phyloP scores from a whole-genome alignment of 2,797 vertebrate genomes.

The Sebastes steindachneri region DNA sequence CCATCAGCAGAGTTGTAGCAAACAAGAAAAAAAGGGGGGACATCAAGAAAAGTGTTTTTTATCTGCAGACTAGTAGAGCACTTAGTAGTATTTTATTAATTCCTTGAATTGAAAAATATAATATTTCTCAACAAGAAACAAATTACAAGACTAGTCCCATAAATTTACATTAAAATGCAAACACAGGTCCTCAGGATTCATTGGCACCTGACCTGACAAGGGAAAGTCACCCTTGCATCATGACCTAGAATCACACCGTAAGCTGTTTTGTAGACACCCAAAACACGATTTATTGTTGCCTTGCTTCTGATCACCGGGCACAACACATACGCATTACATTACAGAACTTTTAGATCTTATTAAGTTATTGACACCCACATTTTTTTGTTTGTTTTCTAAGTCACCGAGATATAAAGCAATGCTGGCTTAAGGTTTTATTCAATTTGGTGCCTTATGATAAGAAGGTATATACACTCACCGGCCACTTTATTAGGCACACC shows the following conservation, averaged over 20 bases:
- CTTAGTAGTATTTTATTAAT: neutral
- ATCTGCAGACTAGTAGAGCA: neutral
- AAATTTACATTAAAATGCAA: neutral
- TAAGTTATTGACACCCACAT: neutral
- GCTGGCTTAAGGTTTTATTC: slow-evolving; percentile 30
- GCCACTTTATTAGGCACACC: too few relatives aligned
- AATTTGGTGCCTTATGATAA: slow-evolving; percentile 30
- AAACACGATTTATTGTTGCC: slow-evolving; percentile 9
- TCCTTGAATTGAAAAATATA: neutral
- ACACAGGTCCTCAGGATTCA: neutral
- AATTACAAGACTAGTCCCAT: neutral
- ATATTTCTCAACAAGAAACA: neutral
- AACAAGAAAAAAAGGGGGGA: neutral
- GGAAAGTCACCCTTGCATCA: neutral
- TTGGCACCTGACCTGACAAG: neutral
- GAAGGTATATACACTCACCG: neutral
- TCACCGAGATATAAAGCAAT: slow-evolving; percentile 24
- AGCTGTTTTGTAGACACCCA: slow-evolving; percentile 17
- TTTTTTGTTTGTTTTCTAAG: slow-evolving; percentile 7
- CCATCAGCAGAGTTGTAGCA: neutral
- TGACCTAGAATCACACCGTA: slow-evolving; percentile 11
- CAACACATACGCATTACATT: slow-evolving; percentile 1
- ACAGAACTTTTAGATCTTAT: slow-evolving; percentile 10
- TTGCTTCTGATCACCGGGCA: neutral
- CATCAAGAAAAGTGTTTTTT: neutral